These are phyloP conservation scores for Polyommatus icarus DNA, from an alignment of 2,888 invertebrate species.

Conservation along the genomic window DNA sequence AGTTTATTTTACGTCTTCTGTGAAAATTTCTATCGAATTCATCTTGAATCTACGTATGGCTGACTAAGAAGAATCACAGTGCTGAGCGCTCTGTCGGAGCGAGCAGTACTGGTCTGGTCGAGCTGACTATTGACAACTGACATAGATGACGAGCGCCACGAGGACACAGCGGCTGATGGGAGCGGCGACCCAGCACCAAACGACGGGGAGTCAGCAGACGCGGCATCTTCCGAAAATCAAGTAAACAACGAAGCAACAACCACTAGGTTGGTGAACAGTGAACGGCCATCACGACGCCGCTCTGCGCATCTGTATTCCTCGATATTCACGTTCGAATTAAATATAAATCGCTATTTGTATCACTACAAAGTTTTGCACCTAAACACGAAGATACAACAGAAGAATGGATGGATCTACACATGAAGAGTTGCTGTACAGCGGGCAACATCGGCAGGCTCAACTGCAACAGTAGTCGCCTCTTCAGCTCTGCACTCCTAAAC, in stretches of 20 bases:
- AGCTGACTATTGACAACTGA: constrained; percentile 61
- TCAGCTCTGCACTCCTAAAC: background rate
- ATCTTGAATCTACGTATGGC: constrained; percentile 25
- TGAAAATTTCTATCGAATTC: constrained; percentile 13
- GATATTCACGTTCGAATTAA: constrained; percentile 56
- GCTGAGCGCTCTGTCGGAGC: constrained; percentile 68
- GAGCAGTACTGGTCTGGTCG: constrained; percentile 70
- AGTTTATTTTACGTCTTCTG: constrained; percentile 36
- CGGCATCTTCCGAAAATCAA: constrained; percentile 59
- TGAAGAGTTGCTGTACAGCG: background rate
- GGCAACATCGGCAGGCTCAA: background rate
- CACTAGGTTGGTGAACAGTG: constrained; percentile 78
- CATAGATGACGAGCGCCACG: constrained; percentile 71
- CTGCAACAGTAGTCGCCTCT: background rate
- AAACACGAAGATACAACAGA: constrained; percentile 32
- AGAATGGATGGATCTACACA: constrained; percentile 12
- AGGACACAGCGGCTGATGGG: constrained; percentile 55
- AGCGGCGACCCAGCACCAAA: constrained; percentile 55
- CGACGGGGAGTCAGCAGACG: constrained; percentile 53
- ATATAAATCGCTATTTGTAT: constrained; percentile 58
- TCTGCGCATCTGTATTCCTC: constrained; percentile 66
- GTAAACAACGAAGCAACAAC: constrained; percentile 68
- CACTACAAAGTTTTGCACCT: constrained; percentile 80
- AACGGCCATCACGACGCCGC: constrained; percentile 67
- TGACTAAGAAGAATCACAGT: constrained; percentile 55